Conservation (phyloP, 2,113 vertebrate genomes). For the Neopipo cinnamomea region DNA sequence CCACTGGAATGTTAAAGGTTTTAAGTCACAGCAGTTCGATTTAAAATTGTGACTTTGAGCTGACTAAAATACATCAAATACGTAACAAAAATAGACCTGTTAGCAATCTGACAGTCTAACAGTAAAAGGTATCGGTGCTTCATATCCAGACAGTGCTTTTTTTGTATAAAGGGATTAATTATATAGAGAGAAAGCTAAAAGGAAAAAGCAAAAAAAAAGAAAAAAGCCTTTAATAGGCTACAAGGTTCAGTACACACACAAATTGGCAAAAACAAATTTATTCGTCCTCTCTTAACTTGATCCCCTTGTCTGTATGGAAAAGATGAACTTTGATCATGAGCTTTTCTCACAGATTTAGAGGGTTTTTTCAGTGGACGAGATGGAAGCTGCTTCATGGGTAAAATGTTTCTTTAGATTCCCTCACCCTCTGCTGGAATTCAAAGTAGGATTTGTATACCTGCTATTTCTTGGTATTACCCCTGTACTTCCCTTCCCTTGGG, state of each 20-base stretch:
- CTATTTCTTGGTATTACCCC: neutral
- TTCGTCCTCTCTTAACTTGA: neutral
- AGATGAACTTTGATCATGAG: neutral
- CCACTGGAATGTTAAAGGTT: neutral
- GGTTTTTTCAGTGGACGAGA: accelerated
- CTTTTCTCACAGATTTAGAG: neutral
- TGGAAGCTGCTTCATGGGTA: neutral
- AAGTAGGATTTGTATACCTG: neutral
- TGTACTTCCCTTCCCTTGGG: neutral
- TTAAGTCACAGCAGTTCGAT: neutral
- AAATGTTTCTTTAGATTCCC: neutral
- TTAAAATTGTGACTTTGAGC: neutral
- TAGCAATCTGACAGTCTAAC: neutral
- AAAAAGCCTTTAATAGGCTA: neutral
- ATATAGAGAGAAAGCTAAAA: neutral
- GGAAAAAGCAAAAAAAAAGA: neutral
- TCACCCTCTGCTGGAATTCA: neutral
- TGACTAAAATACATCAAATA: neutral
- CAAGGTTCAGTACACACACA: neutral
- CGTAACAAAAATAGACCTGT: neutral
- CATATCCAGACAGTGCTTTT: neutral
- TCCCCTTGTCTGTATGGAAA: neutral
- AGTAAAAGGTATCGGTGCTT: neutral
- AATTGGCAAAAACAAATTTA: neutral
- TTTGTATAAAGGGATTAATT: neutral